These are phyloP conservation scores for Psilanteris sp. DNA, from an alignment of 1,140 invertebrate genomes.

Conservation along the genomic window DNA sequence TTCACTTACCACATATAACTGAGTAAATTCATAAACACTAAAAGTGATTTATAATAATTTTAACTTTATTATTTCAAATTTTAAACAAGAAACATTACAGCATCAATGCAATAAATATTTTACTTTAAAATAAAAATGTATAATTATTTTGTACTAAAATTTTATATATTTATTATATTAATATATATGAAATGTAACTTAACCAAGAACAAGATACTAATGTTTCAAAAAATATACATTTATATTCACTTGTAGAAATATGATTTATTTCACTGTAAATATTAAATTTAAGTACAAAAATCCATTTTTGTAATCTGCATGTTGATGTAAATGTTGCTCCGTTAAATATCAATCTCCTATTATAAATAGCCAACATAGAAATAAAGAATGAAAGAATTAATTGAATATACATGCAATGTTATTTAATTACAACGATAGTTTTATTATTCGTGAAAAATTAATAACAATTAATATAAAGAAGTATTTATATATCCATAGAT, in stretches of 20 bases:
- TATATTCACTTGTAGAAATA: constrained; percentile 39
- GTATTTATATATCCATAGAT: not conserved
- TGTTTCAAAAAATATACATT: constrained; percentile 38
- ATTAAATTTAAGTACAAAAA: constrained; percentile 57
- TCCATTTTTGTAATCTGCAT: constrained; percentile 35
- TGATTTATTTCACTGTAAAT: constrained; percentile 53
- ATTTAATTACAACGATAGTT: not conserved
- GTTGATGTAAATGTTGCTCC: constrained; percentile 45
- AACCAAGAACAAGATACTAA: not conserved
- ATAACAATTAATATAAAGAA: not conserved
- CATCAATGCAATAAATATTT: no score
- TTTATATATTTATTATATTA: no score
- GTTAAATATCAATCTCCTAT: constrained; percentile 29
- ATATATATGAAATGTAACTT: no score
- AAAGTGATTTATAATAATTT: constrained; percentile 3
- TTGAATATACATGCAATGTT: not conserved
- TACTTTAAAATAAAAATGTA: no score
- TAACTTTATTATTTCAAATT: no score
- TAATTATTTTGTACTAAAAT: no score
- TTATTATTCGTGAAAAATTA: no score
- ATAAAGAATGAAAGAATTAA: not conserved
- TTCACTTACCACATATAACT: constrained; percentile 54
- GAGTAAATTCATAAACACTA: constrained; percentile 33
- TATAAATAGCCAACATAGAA: constrained; percentile 17
- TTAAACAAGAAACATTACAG: no score